Base-by-base conservation (phyloP, 2,113 vertebrate species). In the Leptobrachium leishanense region DNA sequence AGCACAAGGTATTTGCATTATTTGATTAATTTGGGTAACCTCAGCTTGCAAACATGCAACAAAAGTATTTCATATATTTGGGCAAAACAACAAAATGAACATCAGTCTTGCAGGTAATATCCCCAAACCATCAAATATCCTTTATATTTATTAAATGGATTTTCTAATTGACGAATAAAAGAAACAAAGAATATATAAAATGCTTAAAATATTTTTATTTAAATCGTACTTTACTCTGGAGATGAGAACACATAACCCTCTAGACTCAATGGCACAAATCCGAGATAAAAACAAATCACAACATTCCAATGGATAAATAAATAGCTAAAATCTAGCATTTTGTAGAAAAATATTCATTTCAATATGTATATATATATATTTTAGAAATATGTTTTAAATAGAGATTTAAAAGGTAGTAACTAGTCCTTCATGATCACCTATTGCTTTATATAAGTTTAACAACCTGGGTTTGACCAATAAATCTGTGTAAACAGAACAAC, bases 191-290 rank as follows among this genome's bases (percentile, higher is more conserved):
- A 31, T 31, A 31, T 31, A 31, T 31, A 31, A 72, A 65, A 79
- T 65, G 76, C 76, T 79, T 41, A 79, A 64, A 79, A 42, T 5
- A 54, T 53, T 65, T 62, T 62, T 72, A 40, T 63, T 79, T 65
- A 2, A 79, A 72, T 72, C 68, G 72, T 6, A 65, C 42, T 77
- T 13, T 78, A 64, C 68, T 72, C 68, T 65, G 57, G 57, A 65
- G 63, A 54, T 20, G 5, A 65, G 15, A 69, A 77, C 74, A 43
- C 55, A 63, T 59, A 39, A 64, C 44, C 43, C 54, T 71, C 55
- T 79, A 65, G 7, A 31, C 39, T 12, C 68, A 79, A 72, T 54
- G 20, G 59, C 39, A 46, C 40, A 62, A n/a, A 72, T 64, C 2
- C 11, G 72, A 55, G n/a, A 78, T 13, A 41, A 12, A 72, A 15